These are phyloP conservation scores for Tinamus guttatus DNA, from an alignment of 2,113 vertebrate genomes.

Conservation along the genomic window DNA sequence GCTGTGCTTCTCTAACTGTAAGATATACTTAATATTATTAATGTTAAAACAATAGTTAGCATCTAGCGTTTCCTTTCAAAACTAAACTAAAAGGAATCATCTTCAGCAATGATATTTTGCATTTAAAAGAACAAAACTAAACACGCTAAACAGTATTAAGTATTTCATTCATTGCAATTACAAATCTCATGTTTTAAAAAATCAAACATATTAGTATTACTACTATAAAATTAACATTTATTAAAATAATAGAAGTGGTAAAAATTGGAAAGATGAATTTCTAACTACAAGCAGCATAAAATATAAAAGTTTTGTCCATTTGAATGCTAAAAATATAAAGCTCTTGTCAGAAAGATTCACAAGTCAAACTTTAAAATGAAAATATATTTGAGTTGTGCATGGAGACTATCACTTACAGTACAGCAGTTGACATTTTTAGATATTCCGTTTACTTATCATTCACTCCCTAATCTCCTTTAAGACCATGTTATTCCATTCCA, in stretches of 20 bases:
- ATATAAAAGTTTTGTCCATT: neutral
- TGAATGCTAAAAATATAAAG: neutral
- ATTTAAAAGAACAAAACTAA: neutral
- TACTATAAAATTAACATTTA: neutral
- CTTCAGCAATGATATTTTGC: neutral
- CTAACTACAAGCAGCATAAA: neutral
- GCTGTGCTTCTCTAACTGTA: neutral
- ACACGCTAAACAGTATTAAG: neutral
- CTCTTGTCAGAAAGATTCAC: neutral
- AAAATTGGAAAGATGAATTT: neutral
- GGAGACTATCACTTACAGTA: conserved; percentile 9
- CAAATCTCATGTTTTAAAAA: neutral
- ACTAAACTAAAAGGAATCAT: neutral
- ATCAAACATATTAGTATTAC: neutral
- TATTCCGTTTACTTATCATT: conserved; percentile 62
- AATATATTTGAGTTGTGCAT: neutral
- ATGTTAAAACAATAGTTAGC: neutral
- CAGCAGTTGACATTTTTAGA: conserved; percentile 3
- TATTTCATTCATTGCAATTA: neutral
- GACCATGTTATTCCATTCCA: conserved; percentile 61
- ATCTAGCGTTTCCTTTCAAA: neutral
- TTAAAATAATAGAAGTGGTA: neutral
- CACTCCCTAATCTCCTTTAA: conserved; percentile 67
- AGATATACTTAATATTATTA: neutral
- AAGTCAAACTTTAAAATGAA: neutral